Percentiles rank a stretch among this genome's conserved stretches.
These are phyloP conservation scores for Phylloscopus collybita DNA, from an alignment of 2,797 vertebrate genomes.

Conservation along the genomic window DNA sequence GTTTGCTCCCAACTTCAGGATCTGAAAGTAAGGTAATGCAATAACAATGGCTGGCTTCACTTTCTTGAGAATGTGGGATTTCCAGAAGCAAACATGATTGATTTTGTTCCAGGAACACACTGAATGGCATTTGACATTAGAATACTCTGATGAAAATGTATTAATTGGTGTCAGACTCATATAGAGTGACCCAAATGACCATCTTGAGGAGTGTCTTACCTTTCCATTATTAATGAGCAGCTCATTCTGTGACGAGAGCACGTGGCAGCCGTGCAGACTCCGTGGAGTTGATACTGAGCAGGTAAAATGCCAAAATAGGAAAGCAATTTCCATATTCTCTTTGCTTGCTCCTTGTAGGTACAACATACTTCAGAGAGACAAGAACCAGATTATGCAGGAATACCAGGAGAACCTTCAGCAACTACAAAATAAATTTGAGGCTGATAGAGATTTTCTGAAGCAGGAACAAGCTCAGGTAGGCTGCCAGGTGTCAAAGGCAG, in stretches of 20 bases:
- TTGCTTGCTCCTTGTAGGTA: conserved; percentile 73
- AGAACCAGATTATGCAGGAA: conserved; percentile 76
- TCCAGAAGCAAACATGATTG: background rate
- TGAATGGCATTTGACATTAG: background rate
- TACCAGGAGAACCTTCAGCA: conserved; percentile 80
- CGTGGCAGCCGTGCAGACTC: background rate
- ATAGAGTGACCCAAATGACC: background rate
- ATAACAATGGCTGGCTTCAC: background rate
- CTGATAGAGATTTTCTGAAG: conserved; percentile 83
- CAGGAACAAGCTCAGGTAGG: conserved; percentile 89
- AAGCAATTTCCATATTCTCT: conserved; percentile 3
- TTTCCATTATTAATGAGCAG: background rate
- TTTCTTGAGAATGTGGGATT: background rate
- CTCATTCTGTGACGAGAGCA: background rate
- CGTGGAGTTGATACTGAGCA: background rate
- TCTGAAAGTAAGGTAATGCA: conserved; percentile 76
- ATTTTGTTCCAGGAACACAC: background rate
- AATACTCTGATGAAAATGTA: background rate
- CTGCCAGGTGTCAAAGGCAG: background rate
- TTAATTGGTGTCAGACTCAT: background rate
- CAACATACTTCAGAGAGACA: conserved; percentile 83
- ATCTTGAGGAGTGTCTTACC: background rate
- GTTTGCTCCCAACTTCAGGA: conserved; percentile 86
- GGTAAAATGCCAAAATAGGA: background rate
- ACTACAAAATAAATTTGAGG: conserved; percentile 82